Conservation (phyloP, 37 sponge, comb jelly and placozoan genomes). For the Spongilla lacustris region DNA sequence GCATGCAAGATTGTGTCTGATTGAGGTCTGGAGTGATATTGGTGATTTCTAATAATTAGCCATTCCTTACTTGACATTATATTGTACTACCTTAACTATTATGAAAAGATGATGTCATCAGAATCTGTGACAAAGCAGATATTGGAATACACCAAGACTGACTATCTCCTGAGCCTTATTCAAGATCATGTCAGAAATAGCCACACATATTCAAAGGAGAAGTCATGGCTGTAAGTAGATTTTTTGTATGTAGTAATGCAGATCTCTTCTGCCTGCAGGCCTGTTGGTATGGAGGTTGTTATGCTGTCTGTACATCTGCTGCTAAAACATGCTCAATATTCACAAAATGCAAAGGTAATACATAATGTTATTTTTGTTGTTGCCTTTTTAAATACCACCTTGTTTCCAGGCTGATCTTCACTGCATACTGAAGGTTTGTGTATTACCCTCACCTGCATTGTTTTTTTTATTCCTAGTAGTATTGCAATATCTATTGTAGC, state of each 20-base stretch:
- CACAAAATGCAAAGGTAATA: not conserved
- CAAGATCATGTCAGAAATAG: constrained; percentile 1
- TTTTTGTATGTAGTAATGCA: not conserved
- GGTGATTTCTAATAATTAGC: too few relatives aligned
- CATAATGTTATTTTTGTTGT: not conserved
- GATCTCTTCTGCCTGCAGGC: not conserved
- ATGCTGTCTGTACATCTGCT: not conserved
- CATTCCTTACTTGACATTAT: not conserved
- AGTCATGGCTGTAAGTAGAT: not conserved
- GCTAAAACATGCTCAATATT: not conserved
- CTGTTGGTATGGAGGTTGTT: not conserved
- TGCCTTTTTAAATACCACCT: not conserved
- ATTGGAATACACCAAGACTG: not conserved
- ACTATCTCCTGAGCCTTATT: not conserved
- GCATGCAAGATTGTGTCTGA: too few relatives aligned
- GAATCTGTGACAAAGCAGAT: not conserved
- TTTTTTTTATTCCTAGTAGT: too few relatives aligned
- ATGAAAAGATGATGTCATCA: not conserved
- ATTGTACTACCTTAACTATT: not conserved
- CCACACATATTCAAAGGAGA: not conserved
- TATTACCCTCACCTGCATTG: not conserved
- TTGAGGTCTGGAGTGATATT: too few relatives aligned
- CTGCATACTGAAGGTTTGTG: not conserved
- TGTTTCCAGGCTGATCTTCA: not conserved
- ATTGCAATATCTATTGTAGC: too few relatives aligned